Evolutionary conservation across 2,888 invertebrate species (phyloP).

Genomic region (Calliphora vomitoria): DNA sequence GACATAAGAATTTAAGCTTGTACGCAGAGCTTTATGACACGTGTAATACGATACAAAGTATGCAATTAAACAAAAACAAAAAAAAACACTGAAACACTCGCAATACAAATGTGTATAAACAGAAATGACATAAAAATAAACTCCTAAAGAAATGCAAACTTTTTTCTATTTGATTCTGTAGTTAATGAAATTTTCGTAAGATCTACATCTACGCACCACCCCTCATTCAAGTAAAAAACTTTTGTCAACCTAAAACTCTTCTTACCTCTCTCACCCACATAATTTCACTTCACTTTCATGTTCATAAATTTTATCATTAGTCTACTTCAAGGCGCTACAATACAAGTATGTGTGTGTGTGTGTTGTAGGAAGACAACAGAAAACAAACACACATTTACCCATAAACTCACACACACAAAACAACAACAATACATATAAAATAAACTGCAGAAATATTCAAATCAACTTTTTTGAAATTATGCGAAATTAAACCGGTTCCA

Average conservation of each 20-base stretch:
- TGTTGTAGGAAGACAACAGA: conserved; percentile 8
- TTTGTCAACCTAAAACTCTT: not conserved
- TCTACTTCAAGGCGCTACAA: conserved; percentile 35
- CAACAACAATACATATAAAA: conserved; percentile 23
- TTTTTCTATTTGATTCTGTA: conserved; percentile 45
- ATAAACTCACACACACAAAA: not conserved
- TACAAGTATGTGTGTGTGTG: not conserved
- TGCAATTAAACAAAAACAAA: conserved; percentile 75
- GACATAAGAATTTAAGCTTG: conserved; percentile 75
- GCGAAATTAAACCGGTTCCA: conserved; percentile 29
- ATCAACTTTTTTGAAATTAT: conserved; percentile 50
- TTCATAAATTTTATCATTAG: conserved; percentile 40
- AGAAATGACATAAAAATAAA: conserved; percentile 48
- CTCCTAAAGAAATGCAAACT: conserved; percentile 44
- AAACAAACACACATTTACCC: conserved; percentile 1
- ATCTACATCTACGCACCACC: conserved; percentile 32
- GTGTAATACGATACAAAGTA: conserved; percentile 77
- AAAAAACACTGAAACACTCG: conserved; percentile 21
- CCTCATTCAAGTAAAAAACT: not conserved
- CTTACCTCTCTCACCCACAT: not conserved
- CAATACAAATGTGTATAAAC: conserved; percentile 50
- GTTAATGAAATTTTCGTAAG: conserved; percentile 68
- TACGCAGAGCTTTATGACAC: conserved; percentile 76
- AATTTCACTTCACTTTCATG: conserved; percentile 29
- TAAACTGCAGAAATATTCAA: conserved; percentile 64